Percentiles rank a stretch among this genome's conserved stretches.
These are phyloP conservation scores for Crotophaga sulcirostris DNA, from an alignment of 2,113 vertebrate genomes.

Conservation along the genomic window DNA sequence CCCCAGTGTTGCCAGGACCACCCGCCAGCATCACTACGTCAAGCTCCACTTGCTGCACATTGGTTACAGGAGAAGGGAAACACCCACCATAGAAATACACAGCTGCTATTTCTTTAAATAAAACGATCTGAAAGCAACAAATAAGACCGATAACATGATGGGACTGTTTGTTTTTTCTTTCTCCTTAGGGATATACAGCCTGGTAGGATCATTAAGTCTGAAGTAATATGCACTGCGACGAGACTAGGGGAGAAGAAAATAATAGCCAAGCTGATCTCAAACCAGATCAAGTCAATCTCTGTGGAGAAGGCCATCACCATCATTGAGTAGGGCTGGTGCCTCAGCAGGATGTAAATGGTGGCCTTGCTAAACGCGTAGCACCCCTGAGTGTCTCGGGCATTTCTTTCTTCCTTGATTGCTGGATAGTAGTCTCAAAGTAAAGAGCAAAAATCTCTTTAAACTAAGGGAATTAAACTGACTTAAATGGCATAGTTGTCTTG, in stretches of 20 bases:
- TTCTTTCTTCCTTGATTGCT: background rate
- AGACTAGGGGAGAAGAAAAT: constrained; percentile 68
- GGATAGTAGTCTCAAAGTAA: background rate
- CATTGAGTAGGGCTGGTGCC: background rate
- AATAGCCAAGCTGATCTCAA: constrained; percentile 59
- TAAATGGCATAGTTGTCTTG: background rate
- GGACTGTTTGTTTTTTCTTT: background rate
- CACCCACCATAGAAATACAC: background rate
- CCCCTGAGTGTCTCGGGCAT: background rate
- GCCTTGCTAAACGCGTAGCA: rapidly evolving
- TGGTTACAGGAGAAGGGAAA: background rate
- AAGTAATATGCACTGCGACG: constrained; percentile 48
- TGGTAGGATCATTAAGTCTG: constrained; percentile 59
- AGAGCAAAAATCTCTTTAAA: background rate
- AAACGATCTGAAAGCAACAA: rapidly evolving
- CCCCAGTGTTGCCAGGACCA: background rate
- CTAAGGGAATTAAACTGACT: background rate
- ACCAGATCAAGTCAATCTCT: constrained; percentile 63
- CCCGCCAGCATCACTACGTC: rapidly evolving
- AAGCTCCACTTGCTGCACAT: rapidly evolving
- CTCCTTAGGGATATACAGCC: constrained; percentile 54
- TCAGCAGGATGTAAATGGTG: rapidly evolving
- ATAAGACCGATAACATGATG: background rate
- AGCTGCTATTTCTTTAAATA: background rate
- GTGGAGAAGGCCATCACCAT: constrained; percentile 62